Evolutionary conservation across 2,888 invertebrate species (phyloP).

Genomic region (Megaustenia siamemsis): DNA sequence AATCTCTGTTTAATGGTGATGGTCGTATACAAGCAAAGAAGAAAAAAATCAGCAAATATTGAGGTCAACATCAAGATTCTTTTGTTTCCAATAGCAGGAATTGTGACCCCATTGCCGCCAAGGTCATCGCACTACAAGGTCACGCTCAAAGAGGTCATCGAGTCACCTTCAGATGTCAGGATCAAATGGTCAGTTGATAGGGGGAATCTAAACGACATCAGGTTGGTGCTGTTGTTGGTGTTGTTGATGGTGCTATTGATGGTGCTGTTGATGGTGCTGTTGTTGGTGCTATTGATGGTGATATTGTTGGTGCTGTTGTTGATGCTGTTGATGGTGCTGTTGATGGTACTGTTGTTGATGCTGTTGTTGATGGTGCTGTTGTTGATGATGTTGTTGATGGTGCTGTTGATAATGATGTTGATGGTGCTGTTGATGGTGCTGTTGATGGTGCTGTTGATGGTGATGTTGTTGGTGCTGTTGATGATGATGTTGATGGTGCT

Average conservation of each 20-base stretch:
- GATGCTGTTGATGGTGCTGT: neutral
- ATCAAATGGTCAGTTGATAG: constrained; percentile 35
- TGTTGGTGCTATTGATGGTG: neutral
- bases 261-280: neutral
- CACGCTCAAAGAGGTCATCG: neutral
- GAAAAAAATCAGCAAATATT: too few species aligned
- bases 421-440: neutral
- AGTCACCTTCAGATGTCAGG: neutral
- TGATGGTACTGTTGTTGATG: neutral
- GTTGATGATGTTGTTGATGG: neutral
- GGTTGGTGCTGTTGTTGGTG: neutral
- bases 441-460: neutral
- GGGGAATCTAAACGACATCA: constrained; percentile 31
- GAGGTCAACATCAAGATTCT: too few species aligned
- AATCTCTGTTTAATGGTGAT: too few species aligned
- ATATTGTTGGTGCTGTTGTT: neutral
- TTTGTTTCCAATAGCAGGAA: neutral
- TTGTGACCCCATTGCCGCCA: neutral
- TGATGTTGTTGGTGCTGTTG: neutral
- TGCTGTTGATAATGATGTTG: neutral
- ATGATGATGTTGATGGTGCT: neutral
- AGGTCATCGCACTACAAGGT: neutral
- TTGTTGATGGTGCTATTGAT: neutral
- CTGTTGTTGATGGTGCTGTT: neutral
- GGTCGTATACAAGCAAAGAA: too few species aligned